These are phyloP conservation scores for Xerus inauris DNA, from an alignment of 2,113 vertebrate genomes.

Conservation along the genomic window DNA sequence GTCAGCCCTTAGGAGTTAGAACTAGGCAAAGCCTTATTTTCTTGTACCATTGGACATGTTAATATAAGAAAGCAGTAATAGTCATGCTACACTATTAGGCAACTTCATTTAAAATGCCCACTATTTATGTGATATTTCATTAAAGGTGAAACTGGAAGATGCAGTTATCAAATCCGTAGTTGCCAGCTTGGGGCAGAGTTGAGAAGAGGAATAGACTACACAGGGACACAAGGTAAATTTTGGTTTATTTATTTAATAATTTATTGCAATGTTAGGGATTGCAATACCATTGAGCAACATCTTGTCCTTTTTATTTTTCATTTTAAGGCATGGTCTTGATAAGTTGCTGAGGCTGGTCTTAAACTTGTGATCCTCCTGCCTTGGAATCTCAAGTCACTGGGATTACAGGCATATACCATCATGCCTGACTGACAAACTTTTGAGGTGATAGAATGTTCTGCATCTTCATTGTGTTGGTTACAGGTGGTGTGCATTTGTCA, in stretches of 20 bases:
- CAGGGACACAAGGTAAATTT: background rate
- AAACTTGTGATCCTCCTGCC: too few relatives aligned
- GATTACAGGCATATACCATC: too few relatives aligned
- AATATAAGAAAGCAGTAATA: background rate
- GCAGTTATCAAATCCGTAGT: background rate
- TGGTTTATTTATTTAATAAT: too few relatives aligned
- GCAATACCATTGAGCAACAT: too few relatives aligned
- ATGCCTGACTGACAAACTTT: background rate
- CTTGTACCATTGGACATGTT: background rate
- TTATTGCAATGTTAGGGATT: too few relatives aligned
- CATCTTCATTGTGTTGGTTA: too few relatives aligned
- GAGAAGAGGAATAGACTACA: background rate
- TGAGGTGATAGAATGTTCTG: background rate
- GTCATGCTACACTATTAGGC: background rate
- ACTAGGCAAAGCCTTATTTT: background rate
- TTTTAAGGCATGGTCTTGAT: too few relatives aligned
- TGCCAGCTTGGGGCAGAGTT: background rate
- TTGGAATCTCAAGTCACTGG: too few relatives aligned
- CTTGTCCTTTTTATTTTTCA: too few relatives aligned
- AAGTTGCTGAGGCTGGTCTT: too few relatives aligned
- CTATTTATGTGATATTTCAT: background rate
- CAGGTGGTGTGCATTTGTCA: background rate
- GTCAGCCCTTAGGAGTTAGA: background rate
- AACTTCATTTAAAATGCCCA: background rate
- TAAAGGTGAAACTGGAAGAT: background rate